Conservation (phyloP, 2,888 invertebrate genomes). For the Brenthis ino region DNA sequence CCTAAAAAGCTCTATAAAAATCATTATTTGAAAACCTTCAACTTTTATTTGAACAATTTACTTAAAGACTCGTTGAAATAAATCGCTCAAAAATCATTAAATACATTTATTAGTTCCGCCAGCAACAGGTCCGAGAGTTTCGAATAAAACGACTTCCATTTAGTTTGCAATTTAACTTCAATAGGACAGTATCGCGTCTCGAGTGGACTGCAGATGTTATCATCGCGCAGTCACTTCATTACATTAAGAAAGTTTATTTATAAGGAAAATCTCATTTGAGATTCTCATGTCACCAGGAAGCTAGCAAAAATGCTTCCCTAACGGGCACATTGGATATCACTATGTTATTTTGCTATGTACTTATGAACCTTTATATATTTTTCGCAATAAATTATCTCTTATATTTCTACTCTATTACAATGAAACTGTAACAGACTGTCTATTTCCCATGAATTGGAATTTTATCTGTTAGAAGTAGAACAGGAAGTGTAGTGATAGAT, state of each 20-base stretch:
- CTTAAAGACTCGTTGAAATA: background rate
- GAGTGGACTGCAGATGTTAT: background rate
- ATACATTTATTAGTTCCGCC: background rate
- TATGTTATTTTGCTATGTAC: background rate
- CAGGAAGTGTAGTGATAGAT: slow-evolving; percentile 30
- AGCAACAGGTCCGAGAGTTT: slow-evolving; percentile 16
- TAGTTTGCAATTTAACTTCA: slow-evolving; percentile 25
- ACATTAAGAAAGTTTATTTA: background rate
- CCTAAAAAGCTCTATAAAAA: background rate
- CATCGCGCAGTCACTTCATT: background rate
- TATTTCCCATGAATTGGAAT: slow-evolving; percentile 17
- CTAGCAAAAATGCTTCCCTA: background rate
- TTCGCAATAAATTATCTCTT: slow-evolving; percentile 6
- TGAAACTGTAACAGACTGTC: slow-evolving; percentile 6
- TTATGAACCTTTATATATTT: too few relatives aligned
- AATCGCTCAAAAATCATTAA: background rate
- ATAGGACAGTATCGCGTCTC: slow-evolving; percentile 3
- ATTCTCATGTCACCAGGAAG: background rate
- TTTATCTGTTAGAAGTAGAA: slow-evolving; percentile 23
- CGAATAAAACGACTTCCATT: slow-evolving; percentile 11
- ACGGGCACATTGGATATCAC: background rate
- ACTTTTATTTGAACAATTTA: background rate
- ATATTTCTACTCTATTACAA: background rate
- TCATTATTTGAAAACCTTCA: background rate
- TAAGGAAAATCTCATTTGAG: background rate